phyloP scores from a whole-genome alignment of 2,888 invertebrate species.

The Macaria notata region DNA sequence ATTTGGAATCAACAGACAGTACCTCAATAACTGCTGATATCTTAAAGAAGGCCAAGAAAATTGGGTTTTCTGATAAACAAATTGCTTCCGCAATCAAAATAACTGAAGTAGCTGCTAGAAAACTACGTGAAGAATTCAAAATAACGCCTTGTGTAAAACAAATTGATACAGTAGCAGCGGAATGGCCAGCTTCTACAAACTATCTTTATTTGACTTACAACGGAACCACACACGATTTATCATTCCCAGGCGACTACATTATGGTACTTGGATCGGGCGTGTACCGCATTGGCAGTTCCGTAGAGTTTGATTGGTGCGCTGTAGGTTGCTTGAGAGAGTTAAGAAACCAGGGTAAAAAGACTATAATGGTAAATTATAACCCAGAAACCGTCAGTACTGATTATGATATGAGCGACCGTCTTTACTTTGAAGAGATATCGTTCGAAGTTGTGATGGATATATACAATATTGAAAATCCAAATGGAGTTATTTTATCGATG shows the following conservation, averaged over 20 bases:
- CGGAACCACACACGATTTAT: constrained; percentile 90
- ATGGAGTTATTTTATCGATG: constrained; percentile 98
- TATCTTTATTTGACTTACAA: constrained; percentile 99
- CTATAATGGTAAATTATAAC: constrained; percentile 99
- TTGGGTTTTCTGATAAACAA: constrained; percentile 98
- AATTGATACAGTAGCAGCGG: constrained; percentile 99
- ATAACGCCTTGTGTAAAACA: constrained; percentile 96
- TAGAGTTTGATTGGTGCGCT: constrained; percentile 99
- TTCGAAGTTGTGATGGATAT: constrained; percentile 99
- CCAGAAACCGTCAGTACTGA: constrained; percentile 99
- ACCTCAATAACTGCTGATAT: constrained; percentile 83
- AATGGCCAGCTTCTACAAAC: constrained; percentile 99
- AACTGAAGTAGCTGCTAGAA: constrained; percentile 92
- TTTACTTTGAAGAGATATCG: constrained; percentile 99
- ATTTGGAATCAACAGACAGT: constrained; percentile 85
- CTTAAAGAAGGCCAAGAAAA: constrained; percentile 92
- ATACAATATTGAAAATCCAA: constrained; percentile 95
- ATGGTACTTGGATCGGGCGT: constrained; percentile 98
- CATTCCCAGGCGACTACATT: constrained; percentile 89
- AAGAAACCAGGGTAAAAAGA: constrained; percentile 91
- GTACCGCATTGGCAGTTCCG: constrained; percentile 98
- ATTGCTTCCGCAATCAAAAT: constrained; percentile 94
- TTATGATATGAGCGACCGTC: constrained; percentile 99
- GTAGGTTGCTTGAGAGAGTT: constrained; percentile 97
- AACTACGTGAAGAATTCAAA: constrained; percentile 87